Conservation (phyloP, 2,113 vertebrate genomes). For the Regulus satrapa region DNA sequence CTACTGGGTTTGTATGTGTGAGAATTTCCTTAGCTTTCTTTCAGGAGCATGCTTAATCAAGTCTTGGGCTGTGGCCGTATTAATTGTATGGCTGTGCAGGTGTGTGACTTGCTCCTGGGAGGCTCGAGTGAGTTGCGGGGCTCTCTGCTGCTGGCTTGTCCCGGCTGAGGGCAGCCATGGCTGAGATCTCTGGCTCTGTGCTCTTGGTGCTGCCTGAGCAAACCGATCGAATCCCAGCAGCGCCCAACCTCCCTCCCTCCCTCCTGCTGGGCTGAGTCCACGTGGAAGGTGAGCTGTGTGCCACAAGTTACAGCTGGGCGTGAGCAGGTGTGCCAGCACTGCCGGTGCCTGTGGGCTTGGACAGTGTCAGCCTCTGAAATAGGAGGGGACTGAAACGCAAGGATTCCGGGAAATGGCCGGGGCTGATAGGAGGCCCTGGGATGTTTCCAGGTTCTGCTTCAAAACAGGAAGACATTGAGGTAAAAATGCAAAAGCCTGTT, state of each 20-base stretch:
- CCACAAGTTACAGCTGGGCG: fast-evolving
- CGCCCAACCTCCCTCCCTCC: too few species aligned
- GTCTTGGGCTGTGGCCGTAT: neutral
- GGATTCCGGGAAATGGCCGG: neutral
- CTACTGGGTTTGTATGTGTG: neutral
- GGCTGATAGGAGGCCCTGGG: neutral
- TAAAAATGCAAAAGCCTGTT: neutral
- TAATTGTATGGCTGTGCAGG: fast-evolving
- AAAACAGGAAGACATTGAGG: neutral
- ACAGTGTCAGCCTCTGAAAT: neutral
- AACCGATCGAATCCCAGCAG: neutral
- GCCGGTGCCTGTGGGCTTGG: neutral
- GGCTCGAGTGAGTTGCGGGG: neutral
- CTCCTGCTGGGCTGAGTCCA: too few species aligned
- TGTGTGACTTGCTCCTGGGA: neutral
- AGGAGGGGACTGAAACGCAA: neutral
- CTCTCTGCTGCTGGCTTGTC: neutral
- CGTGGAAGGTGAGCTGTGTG: neutral
- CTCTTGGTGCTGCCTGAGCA: neutral
- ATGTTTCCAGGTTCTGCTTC: neutral
- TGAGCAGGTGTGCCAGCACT: neutral
- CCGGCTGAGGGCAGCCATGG: neutral
- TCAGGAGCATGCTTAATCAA: neutral
- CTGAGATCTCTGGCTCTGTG: neutral
- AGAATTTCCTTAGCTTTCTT: neutral